Evolutionary conservation across 2,888 invertebrate species (phyloP).

Genomic region (Girardia tigrina): DNA sequence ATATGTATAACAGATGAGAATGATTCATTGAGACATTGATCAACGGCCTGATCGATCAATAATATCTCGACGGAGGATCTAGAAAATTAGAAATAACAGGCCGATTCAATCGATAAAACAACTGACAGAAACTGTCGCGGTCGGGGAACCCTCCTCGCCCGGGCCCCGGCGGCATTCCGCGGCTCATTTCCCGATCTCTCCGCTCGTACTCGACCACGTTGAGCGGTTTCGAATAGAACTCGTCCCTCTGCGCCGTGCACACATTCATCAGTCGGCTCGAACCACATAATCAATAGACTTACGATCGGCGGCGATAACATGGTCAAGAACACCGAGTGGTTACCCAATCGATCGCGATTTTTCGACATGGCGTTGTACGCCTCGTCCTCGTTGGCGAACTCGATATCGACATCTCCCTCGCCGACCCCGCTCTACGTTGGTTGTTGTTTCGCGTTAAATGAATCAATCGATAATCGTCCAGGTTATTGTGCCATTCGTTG

Average conservation of each 20-base stretch:
- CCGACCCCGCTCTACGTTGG: neutral
- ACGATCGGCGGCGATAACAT: neutral
- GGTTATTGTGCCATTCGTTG: too few species aligned
- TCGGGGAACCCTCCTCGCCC: neutral
- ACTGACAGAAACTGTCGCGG: neutral
- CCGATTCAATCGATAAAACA: neutral
- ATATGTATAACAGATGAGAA: too few species aligned
- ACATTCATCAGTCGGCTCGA: neutral
- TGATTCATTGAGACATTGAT: too few species aligned
- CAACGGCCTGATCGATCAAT: too few species aligned
- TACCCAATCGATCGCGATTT: neutral
- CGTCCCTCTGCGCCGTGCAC: neutral
- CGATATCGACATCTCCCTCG: neutral
- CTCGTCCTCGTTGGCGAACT: neutral
- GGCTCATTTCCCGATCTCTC: neutral
- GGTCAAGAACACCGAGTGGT: neutral
- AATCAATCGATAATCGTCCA: too few species aligned
- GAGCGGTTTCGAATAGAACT: neutral
- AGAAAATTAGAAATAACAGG: too few species aligned
- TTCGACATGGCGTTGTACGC: neutral
- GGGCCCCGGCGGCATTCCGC: neutral
- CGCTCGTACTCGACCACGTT: neutral
- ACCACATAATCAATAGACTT: neutral
- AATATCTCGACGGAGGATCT: conserved; percentile 17
- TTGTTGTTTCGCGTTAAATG: too few species aligned